Percentiles rank a stretch among this genome's conserved stretches.
Conservation (phyloP, 2,797 vertebrate genomes). For the Malacoctenus gilli region DNA sequence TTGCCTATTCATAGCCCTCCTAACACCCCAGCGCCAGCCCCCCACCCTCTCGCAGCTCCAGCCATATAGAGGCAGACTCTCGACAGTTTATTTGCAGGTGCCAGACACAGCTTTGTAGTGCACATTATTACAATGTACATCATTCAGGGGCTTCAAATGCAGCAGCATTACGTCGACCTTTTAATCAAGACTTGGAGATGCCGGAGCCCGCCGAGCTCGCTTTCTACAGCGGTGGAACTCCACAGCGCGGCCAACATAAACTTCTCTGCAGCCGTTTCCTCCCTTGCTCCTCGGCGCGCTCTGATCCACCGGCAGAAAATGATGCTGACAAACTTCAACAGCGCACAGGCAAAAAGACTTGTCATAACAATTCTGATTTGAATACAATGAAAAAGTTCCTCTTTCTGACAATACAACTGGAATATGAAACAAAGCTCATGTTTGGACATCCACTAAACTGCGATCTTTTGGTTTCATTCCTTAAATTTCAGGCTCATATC, state of each 20-base stretch:
- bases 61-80: conserved; percentile 48
- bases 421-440: too few species aligned
- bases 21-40: conserved; percentile 14
- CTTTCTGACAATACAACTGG: too few species aligned
- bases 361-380: not conserved
- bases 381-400: too few species aligned
- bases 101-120: conserved; percentile 53
- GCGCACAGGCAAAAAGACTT: conserved; percentile 17
- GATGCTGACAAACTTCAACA: conserved; percentile 6
- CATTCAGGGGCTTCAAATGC: conserved; percentile 54
- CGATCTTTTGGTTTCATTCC: too few species aligned
- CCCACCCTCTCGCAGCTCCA: conserved; percentile 32
- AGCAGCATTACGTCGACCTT: conserved; percentile 42
- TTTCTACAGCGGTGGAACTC: conserved; percentile 48
- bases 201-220: conserved; percentile 33
- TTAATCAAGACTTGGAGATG: conserved; percentile 60
- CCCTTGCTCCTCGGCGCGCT: conserved; percentile 2
- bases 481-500: too few species aligned
- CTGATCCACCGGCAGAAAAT: conserved; percentile 23
- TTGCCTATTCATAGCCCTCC: conserved; percentile 50
- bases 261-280: conserved; percentile 42
- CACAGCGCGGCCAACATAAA: conserved; percentile 48
- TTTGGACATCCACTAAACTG: too few species aligned
- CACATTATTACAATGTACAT: conserved; percentile 57
- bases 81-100: conserved; percentile 59